Percentiles rank a stretch among this genome's conserved stretches.
phyloP scores from a whole-genome alignment of 2,797 vertebrate species.

The Petrocephalus sullivani region DNA sequence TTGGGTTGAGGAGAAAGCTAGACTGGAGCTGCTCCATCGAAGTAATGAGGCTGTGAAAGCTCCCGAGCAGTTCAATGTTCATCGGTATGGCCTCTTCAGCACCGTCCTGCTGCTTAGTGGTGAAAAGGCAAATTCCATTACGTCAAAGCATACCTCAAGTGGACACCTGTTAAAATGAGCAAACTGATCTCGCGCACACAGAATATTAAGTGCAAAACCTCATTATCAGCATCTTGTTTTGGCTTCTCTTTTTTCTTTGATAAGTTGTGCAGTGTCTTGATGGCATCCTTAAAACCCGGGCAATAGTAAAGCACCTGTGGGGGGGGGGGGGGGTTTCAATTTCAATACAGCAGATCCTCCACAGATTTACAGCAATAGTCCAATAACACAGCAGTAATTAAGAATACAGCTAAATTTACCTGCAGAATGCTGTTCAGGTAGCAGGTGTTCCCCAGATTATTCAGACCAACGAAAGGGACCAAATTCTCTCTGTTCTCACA shows the following conservation, averaged over 20 bases:
- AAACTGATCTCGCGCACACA: background rate
- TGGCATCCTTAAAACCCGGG: constrained; percentile 85
- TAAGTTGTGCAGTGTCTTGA: constrained; percentile 77
- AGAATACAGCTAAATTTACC: constrained; percentile 52
- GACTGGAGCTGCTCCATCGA: constrained; percentile 90
- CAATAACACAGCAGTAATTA: background rate
- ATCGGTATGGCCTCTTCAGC: constrained; percentile 63
- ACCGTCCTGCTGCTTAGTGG: constrained; percentile 46
- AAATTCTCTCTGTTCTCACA: constrained; percentile 77
- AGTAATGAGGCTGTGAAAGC: constrained; percentile 80
- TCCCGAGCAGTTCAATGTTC: constrained; percentile 81
- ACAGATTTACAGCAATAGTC: background rate
- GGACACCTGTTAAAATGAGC: constrained; percentile 19
- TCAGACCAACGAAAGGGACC: constrained; percentile 89
- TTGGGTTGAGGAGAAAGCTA: constrained; percentile 81
- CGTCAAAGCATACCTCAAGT: background rate
- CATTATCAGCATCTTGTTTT: constrained; percentile 62
- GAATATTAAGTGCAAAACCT: constrained; percentile 26
- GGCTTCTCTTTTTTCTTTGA: constrained; percentile 70
- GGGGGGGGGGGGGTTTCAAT: background rate
- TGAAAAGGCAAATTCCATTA: background rate
- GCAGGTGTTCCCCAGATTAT: constrained; percentile 95
- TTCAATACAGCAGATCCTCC: background rate
- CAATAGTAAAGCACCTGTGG: constrained; percentile 84
- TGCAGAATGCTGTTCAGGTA: constrained; percentile 97